Evolutionary conservation across 2,797 vertebrate species (phyloP), one percentile per base, ranked within the genome.

Genomic region (Rhinogobio ventralis): DNA sequence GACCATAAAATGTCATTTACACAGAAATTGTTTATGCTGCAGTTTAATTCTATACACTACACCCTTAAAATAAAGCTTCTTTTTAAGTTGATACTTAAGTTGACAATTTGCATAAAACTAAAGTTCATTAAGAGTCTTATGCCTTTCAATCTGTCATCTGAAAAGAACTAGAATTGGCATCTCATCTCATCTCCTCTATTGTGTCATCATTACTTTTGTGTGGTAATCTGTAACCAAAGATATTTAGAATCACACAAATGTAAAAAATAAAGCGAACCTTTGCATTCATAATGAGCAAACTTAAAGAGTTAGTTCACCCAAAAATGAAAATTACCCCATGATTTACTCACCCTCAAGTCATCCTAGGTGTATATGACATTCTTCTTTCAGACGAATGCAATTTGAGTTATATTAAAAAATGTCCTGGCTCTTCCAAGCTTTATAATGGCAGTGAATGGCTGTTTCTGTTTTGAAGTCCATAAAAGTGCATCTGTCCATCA

Each of bases 1-100:
- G 25, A 55, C 64, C 51, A 28, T 39, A 23, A 80, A 39, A 80
- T 67, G 60, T 30, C 33, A 75, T 75, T 51, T 55, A 74, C 60
- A 67, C 14, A 53, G 17, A 66, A 53, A 75, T 30, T 51, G 60
- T 83, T 74, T 74, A 28, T 53, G 60, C 30, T 1, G 45, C 57
- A 67, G 60, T 7, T 64, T 28, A 28, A 30, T 17, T 30, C 25
- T 53, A 20, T 53, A 51, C 17, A 30, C 25, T 0, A 28, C 6
- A 7, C 25, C 5, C 2, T 30, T 30, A 62, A 62, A 14, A 25
- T 14, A 25, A 15, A 28, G 5, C 25, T 28, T 28, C 5, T 62
- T 60, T 2, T 2, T 23, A 23, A 10, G 23, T 11, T 57, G 23
- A 57, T 57, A 10, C 23, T n/a, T 42, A 42, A 9, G 8, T 42